These are phyloP conservation scores for Desmodus rotundus DNA, from an alignment of 2,113 vertebrate species.

Conservation along the genomic window DNA sequence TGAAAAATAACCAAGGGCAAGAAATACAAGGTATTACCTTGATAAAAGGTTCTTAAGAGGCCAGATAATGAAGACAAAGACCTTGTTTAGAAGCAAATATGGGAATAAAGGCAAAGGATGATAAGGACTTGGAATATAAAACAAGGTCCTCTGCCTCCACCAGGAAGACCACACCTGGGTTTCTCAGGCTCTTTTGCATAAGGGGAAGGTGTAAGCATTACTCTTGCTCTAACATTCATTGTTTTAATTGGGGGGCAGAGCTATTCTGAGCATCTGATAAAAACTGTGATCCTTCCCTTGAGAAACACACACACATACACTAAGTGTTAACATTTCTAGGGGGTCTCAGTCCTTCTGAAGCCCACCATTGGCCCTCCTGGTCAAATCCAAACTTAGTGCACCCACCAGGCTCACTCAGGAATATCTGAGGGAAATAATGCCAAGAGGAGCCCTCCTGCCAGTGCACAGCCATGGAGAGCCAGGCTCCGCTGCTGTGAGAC, in stretches of 20 bases:
- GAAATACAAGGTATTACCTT: conserved; percentile 7
- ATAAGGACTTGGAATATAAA: background rate
- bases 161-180: background rate
- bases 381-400: background rate
- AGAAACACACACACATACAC: background rate
- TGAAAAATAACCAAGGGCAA: background rate
- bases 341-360: background rate
- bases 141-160: background rate
- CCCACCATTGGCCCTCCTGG: background rate
- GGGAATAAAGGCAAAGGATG: background rate
- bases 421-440: background rate
- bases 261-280: background rate
- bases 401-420: background rate
- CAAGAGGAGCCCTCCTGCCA: background rate
- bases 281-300: background rate
- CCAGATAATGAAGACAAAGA: conserved; percentile 47
- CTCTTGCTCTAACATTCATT: background rate
- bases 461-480: background rate
- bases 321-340: background rate
- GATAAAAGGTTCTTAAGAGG: background rate
- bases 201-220: background rate
- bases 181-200: background rate
- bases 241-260: background rate
- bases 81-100: background rate
- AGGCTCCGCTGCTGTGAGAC: background rate